Evolutionary conservation across 53 echinoderm and acorn worm genomes (phyloP), one percentile per base, ranked within the genome.

Genomic region (Patiria pectinifera): DNA sequence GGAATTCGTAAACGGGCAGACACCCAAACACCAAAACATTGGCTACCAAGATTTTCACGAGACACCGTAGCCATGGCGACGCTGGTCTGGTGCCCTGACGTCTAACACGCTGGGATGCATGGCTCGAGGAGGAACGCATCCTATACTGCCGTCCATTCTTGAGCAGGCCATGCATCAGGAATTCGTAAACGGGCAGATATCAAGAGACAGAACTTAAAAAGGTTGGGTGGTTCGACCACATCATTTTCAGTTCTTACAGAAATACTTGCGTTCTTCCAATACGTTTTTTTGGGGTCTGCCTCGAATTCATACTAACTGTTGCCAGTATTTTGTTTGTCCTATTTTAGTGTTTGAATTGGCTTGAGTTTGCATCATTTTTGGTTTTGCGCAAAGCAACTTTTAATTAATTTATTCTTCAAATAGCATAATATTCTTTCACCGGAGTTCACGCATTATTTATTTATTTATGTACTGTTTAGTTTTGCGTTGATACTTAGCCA

Each of bases 81-180:
- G 48, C 82, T 18, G 26, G 77, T 76, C 77, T 11, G 77, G 25
- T 5, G 12, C 77, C 77, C n/a, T n/a, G 77, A 43, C 77, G 77
- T 79, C 80, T 79, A 4, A 74, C 74, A 66, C 53, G 66, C 6
- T 13, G 66, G 8, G 53, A 8, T 18, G 69, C 69, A 21, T 15
- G 16, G n/a, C 94, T 92, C 12, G 94, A 94, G 19, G 94, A 94
- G 69, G 94, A 94, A 83, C 92, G 82, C 19, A 89, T 94, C 16
- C 78, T 94, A 35, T 35, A 5, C 89, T 94, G 61, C 84, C 87
- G 58, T 92, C 94, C 45, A 83, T 94, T 16, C 94, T 92, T 45
- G 92, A 92, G 69, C 92, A 94, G 82, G 71, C 71, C 49, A 62
- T 94, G 62, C 72, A 79, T 12, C 63, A 85, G 83, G 80, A 94